A percentile compares a stretch with the other conserved stretches of the same genome.
Evolutionary conservation across 2,113 vertebrate species (phyloP).

Genomic region (Ailuropoda melanoleuca): DNA sequence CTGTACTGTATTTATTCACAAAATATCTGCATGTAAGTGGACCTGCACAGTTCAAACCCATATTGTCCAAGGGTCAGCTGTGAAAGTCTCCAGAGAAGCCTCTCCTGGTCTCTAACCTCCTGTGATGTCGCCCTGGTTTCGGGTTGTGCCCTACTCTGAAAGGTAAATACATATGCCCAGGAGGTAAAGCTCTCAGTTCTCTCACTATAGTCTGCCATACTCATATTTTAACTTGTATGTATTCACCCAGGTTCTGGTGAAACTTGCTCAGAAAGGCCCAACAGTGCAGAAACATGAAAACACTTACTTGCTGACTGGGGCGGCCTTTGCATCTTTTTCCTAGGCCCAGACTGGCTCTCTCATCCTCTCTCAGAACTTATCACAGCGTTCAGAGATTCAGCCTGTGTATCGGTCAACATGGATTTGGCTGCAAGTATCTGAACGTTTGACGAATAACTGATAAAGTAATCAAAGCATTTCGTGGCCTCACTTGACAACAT

Average conservation of each 20-base stretch:
- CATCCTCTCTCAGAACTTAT: not conserved
- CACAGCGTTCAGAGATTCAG: not conserved
- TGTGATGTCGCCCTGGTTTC: not conserved
- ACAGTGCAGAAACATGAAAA: slow-evolving; percentile 1
- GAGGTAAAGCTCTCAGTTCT: not conserved
- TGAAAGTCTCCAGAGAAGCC: not conserved
- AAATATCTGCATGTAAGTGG: not conserved
- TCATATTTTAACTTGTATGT: not conserved
- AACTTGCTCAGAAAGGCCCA: not conserved
- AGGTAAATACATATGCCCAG: not conserved
- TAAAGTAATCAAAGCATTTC: not conserved
- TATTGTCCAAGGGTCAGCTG: not conserved
- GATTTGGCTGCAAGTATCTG: not conserved
- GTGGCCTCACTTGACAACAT: not conserved
- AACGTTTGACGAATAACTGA: not conserved
- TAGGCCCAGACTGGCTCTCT: not conserved
- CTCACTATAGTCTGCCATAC: not conserved
- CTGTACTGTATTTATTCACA: not conserved
- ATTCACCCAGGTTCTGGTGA: not conserved
- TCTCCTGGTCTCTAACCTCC: not conserved
- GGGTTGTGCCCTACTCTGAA: not conserved
- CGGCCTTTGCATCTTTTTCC: not conserved
- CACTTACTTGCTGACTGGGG: not conserved
- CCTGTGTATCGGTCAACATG: not conserved
- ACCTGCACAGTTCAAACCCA: not conserved